Evolutionary conservation across 1,140 invertebrate genomes (phyloP).

Genomic region (Alviniconcha marisindica): DNA sequence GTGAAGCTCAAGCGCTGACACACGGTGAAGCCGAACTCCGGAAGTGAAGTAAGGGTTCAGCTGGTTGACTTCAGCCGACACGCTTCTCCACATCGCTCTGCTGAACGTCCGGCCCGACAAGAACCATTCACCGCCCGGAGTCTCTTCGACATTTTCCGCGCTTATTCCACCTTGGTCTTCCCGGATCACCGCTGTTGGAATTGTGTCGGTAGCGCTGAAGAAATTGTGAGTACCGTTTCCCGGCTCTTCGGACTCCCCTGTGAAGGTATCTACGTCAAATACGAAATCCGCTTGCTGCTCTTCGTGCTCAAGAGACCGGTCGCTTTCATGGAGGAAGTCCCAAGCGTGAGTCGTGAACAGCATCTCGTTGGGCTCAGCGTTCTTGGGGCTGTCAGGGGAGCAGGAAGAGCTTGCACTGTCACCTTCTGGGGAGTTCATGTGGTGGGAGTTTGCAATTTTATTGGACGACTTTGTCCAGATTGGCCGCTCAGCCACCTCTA

Average conservation of each 20-base stretch:
- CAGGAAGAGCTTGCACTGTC: too few relatives aligned
- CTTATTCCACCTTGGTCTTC: background rate
- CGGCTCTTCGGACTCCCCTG: background rate
- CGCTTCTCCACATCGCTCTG: constrained; percentile 9
- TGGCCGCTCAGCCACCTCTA: too few relatives aligned
- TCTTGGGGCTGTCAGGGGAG: background rate
- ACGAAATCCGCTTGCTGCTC: background rate
- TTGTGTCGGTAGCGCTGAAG: background rate
- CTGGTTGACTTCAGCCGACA: background rate
- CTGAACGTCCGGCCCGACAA: constrained; percentile 2
- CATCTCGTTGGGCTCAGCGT: background rate
- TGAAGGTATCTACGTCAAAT: background rate
- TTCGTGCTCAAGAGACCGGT: background rate
- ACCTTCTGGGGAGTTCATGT: too few relatives aligned
- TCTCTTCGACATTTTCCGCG: background rate
- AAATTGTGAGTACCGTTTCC: too few relatives aligned
- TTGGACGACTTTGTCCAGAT: too few relatives aligned
- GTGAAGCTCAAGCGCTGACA: background rate
- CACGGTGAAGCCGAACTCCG: background rate
- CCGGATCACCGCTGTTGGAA: background rate
- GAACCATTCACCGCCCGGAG: background rate
- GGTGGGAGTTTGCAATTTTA: too few relatives aligned
- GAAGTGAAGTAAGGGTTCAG: background rate
- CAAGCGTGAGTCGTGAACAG: background rate
- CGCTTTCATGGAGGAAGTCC: background rate